Percentiles rank a stretch among this genome's conserved stretches.
Evolutionary conservation across 2,888 invertebrate genomes (phyloP).

Genomic region (Micropterix aruncella): DNA sequence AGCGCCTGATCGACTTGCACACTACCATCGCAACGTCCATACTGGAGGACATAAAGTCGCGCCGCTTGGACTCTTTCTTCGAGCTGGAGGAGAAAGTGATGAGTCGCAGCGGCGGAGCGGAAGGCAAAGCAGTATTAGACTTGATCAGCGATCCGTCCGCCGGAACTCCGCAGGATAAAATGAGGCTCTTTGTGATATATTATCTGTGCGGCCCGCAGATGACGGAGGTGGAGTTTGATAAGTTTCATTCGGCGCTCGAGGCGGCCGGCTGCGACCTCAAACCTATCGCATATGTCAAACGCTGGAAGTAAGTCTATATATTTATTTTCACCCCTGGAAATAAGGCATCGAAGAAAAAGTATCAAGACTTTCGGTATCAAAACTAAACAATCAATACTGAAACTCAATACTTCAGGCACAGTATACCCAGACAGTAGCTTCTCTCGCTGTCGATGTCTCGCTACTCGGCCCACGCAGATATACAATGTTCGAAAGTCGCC

Average conservation of each 20-base stretch:
- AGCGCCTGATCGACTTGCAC: constrained; percentile 96
- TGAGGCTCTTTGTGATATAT: constrained; percentile 84
- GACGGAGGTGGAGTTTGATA: constrained; percentile 70
- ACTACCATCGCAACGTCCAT: constrained; percentile 94
- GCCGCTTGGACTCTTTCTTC: constrained; percentile 90
- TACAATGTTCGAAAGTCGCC: too few relatives aligned
- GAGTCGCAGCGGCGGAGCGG: constrained; percentile 60
- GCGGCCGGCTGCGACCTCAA: constrained; percentile 76
- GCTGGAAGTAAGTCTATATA: constrained; percentile 65
- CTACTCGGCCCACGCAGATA: too few relatives aligned
- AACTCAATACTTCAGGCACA: too few relatives aligned
- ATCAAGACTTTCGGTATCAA: too few relatives aligned
- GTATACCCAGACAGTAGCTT: too few relatives aligned
- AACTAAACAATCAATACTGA: too few relatives aligned
- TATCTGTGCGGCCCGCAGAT: constrained; percentile 75
- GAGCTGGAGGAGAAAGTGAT: constrained; percentile 97
- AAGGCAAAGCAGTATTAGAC: constrained; percentile 76
- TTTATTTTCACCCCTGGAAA: too few relatives aligned
- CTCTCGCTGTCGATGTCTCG: too few relatives aligned
- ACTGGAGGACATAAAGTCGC: constrained; percentile 69
- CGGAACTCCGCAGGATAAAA: constrained; percentile 83
- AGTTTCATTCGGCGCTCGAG: constrained; percentile 63
- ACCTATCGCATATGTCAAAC: constrained; percentile 76
- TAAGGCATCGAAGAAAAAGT: too few relatives aligned
- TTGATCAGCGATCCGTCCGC: constrained; percentile 75